These are phyloP conservation scores for Parambassis ranga DNA, from an alignment of 2,797 vertebrate species.

Conservation along the genomic window DNA sequence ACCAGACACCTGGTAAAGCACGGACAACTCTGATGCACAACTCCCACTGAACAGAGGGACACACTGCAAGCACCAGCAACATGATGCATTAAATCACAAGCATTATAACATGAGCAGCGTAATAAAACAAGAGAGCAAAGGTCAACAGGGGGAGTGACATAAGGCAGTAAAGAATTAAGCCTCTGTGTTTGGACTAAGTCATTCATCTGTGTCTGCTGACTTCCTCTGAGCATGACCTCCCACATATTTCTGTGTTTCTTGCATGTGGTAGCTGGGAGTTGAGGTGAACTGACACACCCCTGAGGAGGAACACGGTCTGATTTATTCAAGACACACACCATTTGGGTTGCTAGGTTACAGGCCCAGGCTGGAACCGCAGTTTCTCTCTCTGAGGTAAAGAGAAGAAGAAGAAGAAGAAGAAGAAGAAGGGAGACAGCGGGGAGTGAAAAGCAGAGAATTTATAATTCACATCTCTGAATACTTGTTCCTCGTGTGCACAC, in stretches of 20 bases:
- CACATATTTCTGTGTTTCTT: neutral
- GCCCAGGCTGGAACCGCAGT: constrained; percentile 49
- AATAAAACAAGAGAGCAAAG: constrained; percentile 7
- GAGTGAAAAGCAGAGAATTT: constrained; percentile 32
- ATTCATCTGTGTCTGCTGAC: neutral
- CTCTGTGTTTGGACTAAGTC: neutral
- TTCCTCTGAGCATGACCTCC: constrained; percentile 6
- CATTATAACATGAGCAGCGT: neutral
- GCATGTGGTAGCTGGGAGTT: constrained; percentile 16
- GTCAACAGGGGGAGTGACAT: neutral
- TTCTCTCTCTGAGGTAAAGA: constrained; percentile 49
- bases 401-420: constrained; percentile 25
- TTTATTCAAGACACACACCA: constrained; percentile 66
- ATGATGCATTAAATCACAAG: neutral
- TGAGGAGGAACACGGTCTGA: constrained; percentile 40
- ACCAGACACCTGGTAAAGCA: constrained; percentile 47
- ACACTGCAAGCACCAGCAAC: neutral
- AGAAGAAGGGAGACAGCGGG: constrained; percentile 6
- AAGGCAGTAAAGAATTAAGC: constrained; percentile 14
- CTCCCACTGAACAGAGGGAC: constrained; percentile 32
- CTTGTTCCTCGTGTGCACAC: neutral
- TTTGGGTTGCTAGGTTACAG: constrained; percentile 76
- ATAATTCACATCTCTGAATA: constrained; percentile 21
- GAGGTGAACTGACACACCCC: constrained; percentile 48
- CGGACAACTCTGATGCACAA: constrained; percentile 23